Base-by-base conservation (phyloP, 2,888 invertebrate genomes). In the Leucophenga montana region DNA sequence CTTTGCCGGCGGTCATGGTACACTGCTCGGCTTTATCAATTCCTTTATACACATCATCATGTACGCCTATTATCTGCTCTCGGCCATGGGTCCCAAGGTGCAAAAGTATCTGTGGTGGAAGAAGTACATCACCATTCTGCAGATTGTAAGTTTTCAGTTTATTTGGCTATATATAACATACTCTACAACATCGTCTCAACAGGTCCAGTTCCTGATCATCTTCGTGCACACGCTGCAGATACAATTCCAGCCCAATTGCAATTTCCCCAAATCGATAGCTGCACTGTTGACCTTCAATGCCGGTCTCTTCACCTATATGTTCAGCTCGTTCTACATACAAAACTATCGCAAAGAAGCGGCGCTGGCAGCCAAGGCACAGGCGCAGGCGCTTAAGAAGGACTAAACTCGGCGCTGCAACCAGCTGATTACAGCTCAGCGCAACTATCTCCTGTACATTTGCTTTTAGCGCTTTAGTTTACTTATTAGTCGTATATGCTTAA, bases 101-200 rank as follows among this genome's bases (percentile, higher is more conserved):
- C 95, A 95, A 87, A 96, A 96, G 85, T 96, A 94, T 85, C 89
- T 97, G 20, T 97, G 97, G 97, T 97, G 97, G 97, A 97, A 97
- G 88, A 95, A 92, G 82, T 95, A 97, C 87, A 92, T 97, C 83
- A 97, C 97, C 4, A 91, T 92, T 67, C 89, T 97, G 84, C 97
- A 97, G 89, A 91, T 97, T 89, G 94, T 95, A 88, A 89, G 90
- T 87, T 31, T 64, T 61, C 44, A 67, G 18, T 66, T 68, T 56
- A 61, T 57, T 70, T 44, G 5, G 6, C 3, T 16, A 33, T 6
- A 59, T 16, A 16, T 54, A 18, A 6, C 1, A 56, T 16, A 8
- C 31, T 70, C n/a, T n/a, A n/a, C n/a, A n/a, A 72, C 68, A 79
- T 74, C 74, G 22, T 75, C 85, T 86, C 84, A 85, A 53, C 89